A percentile compares a stretch with the other conserved stretches of the same genome.
Conservation (phyloP, 2,113 vertebrate species). For the Polyodon spathula region DNA sequence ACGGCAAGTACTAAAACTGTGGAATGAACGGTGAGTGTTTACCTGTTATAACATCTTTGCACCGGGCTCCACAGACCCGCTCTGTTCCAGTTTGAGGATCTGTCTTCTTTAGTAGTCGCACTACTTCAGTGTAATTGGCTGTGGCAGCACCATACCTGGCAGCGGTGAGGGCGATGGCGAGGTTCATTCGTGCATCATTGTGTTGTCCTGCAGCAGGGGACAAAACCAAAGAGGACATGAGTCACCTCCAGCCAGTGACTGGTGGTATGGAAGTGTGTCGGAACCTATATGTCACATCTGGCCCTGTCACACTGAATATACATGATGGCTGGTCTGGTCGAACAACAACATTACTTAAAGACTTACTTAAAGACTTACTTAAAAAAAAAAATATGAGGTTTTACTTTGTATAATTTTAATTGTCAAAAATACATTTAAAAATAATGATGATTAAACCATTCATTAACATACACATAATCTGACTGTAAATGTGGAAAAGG, state of each 20-base stretch:
- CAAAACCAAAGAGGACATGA: constrained; percentile 68
- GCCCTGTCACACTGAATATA: constrained; percentile 79
- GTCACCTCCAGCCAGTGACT: constrained; percentile 81
- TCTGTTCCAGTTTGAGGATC: constrained; percentile 53
- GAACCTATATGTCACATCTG: constrained; percentile 85
- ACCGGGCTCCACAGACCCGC: constrained; percentile 57
- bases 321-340: constrained; percentile 57
- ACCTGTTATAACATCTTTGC: constrained; percentile 75
- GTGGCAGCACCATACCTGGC: constrained; percentile 90
- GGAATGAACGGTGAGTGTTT: constrained; percentile 26
- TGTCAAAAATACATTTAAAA: not conserved
- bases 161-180: constrained; percentile 84
- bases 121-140: constrained; percentile 85
- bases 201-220: constrained; percentile 85
- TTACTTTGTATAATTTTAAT: not conserved
- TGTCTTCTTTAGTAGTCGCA: constrained; percentile 69
- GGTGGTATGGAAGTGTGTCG: constrained; percentile 81
- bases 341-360: constrained; percentile 56
- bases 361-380: constrained; percentile 46
- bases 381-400: constrained; percentile 23
- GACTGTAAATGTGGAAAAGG: no score
- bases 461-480: constrained; percentile 6
- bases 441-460: not conserved
- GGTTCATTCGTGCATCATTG: constrained; percentile 87
- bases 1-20: constrained; percentile 7